Evolutionary conservation across 2,113 vertebrate species (phyloP).

Genomic region (Mustela lutreola): DNA sequence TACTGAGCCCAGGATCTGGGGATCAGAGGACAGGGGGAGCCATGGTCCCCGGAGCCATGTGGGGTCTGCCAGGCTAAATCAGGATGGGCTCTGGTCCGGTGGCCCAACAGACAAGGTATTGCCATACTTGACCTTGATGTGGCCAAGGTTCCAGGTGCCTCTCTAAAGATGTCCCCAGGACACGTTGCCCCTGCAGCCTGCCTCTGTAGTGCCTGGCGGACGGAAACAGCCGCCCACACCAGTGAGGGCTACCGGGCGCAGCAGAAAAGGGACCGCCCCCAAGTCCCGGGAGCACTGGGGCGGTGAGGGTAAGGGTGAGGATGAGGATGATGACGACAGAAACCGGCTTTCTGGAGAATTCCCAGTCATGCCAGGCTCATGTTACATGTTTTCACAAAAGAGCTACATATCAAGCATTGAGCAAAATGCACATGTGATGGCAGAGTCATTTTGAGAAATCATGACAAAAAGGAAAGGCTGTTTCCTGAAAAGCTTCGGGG

Average conservation of each 20-base stretch:
- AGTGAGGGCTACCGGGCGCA: rapidly evolving
- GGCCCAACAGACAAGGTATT: rapidly evolving
- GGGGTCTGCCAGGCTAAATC: neutral
- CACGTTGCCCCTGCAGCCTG: rapidly evolving
- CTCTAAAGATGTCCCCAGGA: neutral
- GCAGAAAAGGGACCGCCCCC: rapidly evolving
- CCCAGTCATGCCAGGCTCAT: neutral
- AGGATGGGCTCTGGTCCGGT: rapidly evolving
- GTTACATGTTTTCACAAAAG: rapidly evolving
- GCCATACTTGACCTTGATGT: neutral
- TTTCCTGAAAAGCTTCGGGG: neutral
- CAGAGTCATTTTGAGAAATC: neutral
- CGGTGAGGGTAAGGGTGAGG: rapidly evolving
- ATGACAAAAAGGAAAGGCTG: neutral
- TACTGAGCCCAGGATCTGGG: neutral
- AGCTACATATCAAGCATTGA: rapidly evolving
- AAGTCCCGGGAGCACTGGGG: rapidly evolving
- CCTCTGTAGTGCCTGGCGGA: neutral
- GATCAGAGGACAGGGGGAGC: neutral
- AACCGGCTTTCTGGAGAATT: rapidly evolving
- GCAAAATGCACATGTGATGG: rapidly evolving
- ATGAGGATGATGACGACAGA: rapidly evolving
- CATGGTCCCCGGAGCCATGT: rapidly evolving
- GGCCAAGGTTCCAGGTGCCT: neutral
- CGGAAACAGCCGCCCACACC: rapidly evolving